Conservation (phyloP, 2,888 invertebrate genomes). For the Apodemia zela region DNA sequence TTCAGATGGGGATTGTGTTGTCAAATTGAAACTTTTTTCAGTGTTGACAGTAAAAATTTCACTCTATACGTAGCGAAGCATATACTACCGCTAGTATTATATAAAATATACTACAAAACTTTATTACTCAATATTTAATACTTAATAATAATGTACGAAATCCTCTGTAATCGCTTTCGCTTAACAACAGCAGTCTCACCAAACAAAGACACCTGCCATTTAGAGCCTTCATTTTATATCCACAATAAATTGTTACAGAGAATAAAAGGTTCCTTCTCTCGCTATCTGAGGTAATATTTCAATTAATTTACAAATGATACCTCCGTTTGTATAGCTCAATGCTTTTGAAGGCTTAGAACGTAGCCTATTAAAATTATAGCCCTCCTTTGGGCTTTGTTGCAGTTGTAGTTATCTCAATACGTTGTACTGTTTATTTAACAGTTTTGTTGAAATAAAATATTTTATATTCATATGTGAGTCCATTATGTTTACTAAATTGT, state of each 20-base stretch:
- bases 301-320: constrained; percentile 16
- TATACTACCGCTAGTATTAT: too few relatives aligned
- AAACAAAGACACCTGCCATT: constrained; percentile 23
- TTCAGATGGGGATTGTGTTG: too few relatives aligned
- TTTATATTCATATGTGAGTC: too few relatives aligned
- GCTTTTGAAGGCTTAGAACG: neutral
- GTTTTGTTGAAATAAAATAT: too few relatives aligned
- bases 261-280: constrained; percentile 21
- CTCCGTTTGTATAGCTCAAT: neutral
- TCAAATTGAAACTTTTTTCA: too few relatives aligned
- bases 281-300: constrained; percentile 15
- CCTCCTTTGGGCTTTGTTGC: neutral
- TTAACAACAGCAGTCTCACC: constrained; percentile 12
- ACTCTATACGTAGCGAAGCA: too few relatives aligned
- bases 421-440: too few relatives aligned
- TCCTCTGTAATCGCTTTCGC: constrained; percentile 22
- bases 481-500: too few relatives aligned
- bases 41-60: too few relatives aligned
- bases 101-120: too few relatives aligned
- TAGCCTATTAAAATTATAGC: constrained; percentile 2
- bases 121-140: too few relatives aligned
- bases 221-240: constrained; percentile 28
- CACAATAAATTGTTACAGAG: constrained; percentile 27
- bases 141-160: neutral
- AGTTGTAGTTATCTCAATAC: neutral